phyloP scores from a whole-genome alignment of 2,113 vertebrate genomes.

The Petrocephalus zakoni region DNA sequence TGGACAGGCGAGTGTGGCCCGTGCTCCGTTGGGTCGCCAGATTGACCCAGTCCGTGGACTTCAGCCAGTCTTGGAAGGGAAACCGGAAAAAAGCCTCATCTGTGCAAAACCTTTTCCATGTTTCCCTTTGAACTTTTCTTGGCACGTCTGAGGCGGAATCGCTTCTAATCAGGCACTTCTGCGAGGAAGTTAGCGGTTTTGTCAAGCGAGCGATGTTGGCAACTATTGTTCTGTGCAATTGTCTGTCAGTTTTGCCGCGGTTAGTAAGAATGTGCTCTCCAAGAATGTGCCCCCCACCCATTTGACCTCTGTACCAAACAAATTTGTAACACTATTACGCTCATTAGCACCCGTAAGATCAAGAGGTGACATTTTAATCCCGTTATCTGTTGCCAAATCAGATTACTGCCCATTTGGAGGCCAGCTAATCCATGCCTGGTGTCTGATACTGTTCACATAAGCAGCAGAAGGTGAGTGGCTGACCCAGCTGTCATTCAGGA shows the following conservation, averaged over 20 bases:
- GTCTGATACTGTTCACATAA: background rate
- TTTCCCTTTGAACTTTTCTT: background rate
- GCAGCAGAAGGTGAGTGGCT: background rate
- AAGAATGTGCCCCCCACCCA: background rate
- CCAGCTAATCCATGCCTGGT: conserved; percentile 1
- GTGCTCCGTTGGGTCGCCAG: background rate
- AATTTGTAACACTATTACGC: conserved; percentile 42
- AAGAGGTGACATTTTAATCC: conserved; percentile 44
- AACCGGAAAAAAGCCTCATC: background rate
- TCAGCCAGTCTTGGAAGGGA: background rate
- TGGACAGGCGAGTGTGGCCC: background rate
- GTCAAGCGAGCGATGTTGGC: background rate
- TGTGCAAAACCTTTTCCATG: background rate
- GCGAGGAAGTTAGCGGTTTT: background rate
- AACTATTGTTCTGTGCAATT: background rate
- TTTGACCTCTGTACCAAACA: background rate
- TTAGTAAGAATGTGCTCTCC: background rate
- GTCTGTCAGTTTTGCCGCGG: background rate
- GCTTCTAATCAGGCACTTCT: background rate
- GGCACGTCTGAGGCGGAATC: background rate
- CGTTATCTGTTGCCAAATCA: conserved; percentile 35
- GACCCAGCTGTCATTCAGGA: background rate
- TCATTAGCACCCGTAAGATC: conserved; percentile 36
- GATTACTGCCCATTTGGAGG: conserved; percentile 35
- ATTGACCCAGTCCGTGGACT: background rate